Conservation (phyloP, 2,113 vertebrate species). For the Xenopus laevis region DNA sequence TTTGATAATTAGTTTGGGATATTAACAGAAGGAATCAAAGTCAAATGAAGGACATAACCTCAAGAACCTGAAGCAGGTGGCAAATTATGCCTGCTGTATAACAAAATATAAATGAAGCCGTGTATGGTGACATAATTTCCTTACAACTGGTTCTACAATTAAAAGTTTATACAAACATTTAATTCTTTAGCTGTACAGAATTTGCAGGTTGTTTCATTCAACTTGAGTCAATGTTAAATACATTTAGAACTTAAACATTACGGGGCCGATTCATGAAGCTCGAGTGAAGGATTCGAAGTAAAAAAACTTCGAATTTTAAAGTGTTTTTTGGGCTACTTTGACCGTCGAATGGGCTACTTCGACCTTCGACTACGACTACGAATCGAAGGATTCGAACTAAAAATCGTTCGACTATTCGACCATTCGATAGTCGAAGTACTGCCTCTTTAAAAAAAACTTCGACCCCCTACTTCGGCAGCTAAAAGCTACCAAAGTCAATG, state of each 20-base stretch:
- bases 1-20: slow-evolving; percentile 5
- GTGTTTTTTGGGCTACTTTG: too few species aligned
- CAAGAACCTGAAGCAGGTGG: slow-evolving; percentile 8
- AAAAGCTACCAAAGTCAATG: too few species aligned
- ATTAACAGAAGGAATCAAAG: slow-evolving; percentile 9
- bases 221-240: slow-evolving; percentile 16
- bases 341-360: too few species aligned
- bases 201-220: slow-evolving; percentile 16
- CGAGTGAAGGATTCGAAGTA: too few species aligned
- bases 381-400: too few species aligned
- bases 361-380: too few species aligned
- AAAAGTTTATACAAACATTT: slow-evolving; percentile 11
- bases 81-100: slow-evolving; percentile 3
- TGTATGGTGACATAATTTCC: slow-evolving; percentile 18
- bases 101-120: slow-evolving; percentile 28
- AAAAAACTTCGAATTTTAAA: too few species aligned
- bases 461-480: too few species aligned
- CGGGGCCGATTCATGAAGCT: too few species aligned
- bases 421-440: too few species aligned
- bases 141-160: slow-evolving; percentile 23
- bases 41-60: slow-evolving; percentile 22
- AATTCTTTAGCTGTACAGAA: slow-evolving; percentile 6
- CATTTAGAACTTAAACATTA: not conserved
- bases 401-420: too few species aligned
- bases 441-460: too few species aligned